Percentiles rank a stretch among this genome's conserved stretches.
Evolutionary conservation across 2,113 vertebrate genomes (phyloP).

Genomic region (Sturnira hondurensis): DNA sequence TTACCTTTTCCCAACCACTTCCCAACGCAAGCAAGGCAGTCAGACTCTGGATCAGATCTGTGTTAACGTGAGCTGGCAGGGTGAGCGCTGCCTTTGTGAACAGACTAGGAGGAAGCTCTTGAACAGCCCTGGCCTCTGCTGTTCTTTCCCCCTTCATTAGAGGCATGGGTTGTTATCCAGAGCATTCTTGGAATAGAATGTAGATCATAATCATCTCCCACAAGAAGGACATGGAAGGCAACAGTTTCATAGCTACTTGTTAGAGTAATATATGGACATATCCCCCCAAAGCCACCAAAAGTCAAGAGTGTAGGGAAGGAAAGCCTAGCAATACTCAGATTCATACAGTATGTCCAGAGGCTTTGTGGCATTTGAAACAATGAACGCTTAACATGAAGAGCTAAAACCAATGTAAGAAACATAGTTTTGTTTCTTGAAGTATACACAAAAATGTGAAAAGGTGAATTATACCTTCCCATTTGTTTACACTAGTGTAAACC

Average conservation of each 20-base stretch:
- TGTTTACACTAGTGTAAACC: not conserved
- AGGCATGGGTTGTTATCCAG: not conserved
- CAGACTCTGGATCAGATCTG: not conserved
- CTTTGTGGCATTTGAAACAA: not conserved
- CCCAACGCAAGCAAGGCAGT: not conserved
- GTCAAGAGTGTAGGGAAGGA: not conserved
- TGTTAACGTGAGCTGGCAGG: not conserved
- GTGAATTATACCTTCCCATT: not conserved
- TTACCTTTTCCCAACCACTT: not conserved
- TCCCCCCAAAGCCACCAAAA: not conserved
- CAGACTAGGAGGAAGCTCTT: not conserved
- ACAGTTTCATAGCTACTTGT: not conserved
- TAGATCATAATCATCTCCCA: not conserved
- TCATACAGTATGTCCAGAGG: not conserved
- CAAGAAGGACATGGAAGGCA: not conserved
- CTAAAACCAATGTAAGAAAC: not conserved
- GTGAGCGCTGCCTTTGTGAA: not conserved
- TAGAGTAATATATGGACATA: not conserved
- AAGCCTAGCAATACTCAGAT: not conserved
- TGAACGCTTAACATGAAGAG: not conserved
- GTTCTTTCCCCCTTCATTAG: not conserved
- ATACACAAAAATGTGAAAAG: not conserved
- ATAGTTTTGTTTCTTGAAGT: not conserved
- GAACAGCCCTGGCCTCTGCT: not conserved
- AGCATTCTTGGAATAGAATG: not conserved